Conservation (phyloP, 2,797 vertebrate species). For the Tauraco hartlaubi region DNA sequence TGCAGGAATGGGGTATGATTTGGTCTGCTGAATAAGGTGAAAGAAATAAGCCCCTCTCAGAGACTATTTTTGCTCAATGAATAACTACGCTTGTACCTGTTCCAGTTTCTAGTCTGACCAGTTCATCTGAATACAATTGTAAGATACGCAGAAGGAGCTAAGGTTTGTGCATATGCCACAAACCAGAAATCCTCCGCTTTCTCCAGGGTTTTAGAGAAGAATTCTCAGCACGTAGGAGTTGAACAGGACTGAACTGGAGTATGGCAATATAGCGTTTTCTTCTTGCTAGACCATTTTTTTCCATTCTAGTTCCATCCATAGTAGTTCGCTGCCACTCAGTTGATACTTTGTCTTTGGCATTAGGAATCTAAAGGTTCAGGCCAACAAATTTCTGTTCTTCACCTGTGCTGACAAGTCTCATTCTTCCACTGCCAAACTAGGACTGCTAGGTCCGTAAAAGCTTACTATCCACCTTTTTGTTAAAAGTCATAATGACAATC, state of each 20-base stretch:
- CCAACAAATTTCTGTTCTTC: background rate
- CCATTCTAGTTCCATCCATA: background rate
- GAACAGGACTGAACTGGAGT: background rate
- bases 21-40: background rate
- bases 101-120: background rate
- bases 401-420: background rate
- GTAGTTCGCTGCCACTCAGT: background rate
- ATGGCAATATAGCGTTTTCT: fast-evolving
- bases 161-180: background rate
- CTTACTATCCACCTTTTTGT: background rate
- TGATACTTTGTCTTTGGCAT: background rate
- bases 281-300: background rate
- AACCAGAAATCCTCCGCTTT: background rate
- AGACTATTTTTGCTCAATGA: background rate
- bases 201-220: background rate
- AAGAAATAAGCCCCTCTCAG: background rate
- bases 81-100: background rate
- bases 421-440: background rate
- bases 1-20: background rate
- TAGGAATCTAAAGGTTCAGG: background rate
- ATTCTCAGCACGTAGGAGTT: background rate
- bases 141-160: background rate
- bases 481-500: background rate
- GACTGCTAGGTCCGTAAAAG: background rate
- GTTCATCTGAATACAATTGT: background rate